A percentile compares a stretch with the other conserved stretches of the same genome.
Evolutionary conservation across 2,113 vertebrate genomes (phyloP).

Genomic region (Paraplagusia blochii): DNA sequence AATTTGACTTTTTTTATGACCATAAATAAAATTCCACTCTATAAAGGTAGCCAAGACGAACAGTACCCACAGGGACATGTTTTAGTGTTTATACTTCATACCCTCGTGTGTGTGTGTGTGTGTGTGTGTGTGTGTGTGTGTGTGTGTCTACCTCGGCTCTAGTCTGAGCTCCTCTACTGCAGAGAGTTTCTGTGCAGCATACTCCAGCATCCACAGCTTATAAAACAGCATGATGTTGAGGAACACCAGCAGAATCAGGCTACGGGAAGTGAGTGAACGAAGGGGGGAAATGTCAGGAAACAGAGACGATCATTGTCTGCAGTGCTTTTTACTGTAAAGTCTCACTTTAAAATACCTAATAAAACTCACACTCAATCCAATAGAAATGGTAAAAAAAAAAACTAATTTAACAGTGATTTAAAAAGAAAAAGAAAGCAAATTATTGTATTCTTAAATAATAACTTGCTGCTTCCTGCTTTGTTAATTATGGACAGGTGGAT

Average conservation of each 20-base stretch:
- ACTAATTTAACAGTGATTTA: constrained; percentile 64
- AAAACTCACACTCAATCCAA: constrained; percentile 99
- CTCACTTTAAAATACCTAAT: constrained; percentile 80
- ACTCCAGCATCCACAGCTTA: constrained; percentile 98
- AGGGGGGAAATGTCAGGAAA: not conserved
- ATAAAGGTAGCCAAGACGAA: constrained; percentile 19
- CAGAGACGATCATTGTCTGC: not conserved
- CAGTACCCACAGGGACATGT: too few relatives aligned
- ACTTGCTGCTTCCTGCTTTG: too few relatives aligned
- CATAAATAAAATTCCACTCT: not conserved
- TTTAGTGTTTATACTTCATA: too few relatives aligned
- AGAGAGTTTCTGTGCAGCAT: constrained; percentile 90
- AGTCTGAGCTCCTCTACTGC: constrained; percentile 92
- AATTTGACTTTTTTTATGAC: too few relatives aligned
- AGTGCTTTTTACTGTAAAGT: not conserved
- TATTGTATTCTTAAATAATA: too few relatives aligned
- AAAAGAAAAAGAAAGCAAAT: constrained; percentile 15
- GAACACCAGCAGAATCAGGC: constrained; percentile 93
- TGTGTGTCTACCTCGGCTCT: constrained; percentile 85
- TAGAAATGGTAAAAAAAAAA: constrained; percentile 68
- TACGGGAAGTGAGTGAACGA: constrained; percentile 41
- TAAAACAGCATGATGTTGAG: constrained; percentile 99
- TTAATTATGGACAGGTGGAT: too few relatives aligned
- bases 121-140: not conserved
- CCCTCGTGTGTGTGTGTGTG: not conserved